Evolutionary conservation across 2,113 vertebrate species (phyloP).

Genomic region (Boleophthalmus pectinirostris): DNA sequence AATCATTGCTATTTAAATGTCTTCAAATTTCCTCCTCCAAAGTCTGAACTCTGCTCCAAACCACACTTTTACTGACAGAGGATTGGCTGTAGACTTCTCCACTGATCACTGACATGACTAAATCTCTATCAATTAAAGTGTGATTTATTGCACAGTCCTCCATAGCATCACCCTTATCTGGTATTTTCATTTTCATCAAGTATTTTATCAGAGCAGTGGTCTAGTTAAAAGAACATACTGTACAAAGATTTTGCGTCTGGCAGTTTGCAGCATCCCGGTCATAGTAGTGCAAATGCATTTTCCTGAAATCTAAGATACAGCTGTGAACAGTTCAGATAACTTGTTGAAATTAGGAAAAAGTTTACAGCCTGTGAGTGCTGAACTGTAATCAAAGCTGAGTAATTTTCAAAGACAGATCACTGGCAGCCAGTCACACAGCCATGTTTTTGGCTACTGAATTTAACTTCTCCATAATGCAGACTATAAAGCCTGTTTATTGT

Average conservation of each 20-base stretch:
- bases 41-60: too few species aligned
- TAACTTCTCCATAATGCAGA: neutral
- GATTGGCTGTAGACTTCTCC: too few species aligned
- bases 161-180: too few species aligned
- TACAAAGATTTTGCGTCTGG: neutral
- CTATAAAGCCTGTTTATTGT: neutral
- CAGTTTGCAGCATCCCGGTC: neutral
- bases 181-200: neutral
- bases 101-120: too few species aligned
- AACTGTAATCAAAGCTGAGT: neutral
- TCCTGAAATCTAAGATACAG: neutral
- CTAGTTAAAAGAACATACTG: neutral
- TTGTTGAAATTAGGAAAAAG: neutral
- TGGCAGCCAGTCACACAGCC: neutral
- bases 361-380: neutral
- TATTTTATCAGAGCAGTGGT: neutral
- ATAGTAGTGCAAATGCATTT: neutral
- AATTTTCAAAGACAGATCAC: neutral
- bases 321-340: neutral
- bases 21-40: too few species aligned
- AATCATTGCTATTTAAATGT: too few species aligned
- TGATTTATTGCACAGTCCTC: too few species aligned
- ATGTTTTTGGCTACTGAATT: slow-evolving; percentile 4
- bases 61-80: too few species aligned
- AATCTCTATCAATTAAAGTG: too few species aligned